Evolutionary conservation across 2,113 vertebrate species (phyloP), one percentile per base, ranked within the genome.

Genomic region (Caranx melampygus): DNA sequence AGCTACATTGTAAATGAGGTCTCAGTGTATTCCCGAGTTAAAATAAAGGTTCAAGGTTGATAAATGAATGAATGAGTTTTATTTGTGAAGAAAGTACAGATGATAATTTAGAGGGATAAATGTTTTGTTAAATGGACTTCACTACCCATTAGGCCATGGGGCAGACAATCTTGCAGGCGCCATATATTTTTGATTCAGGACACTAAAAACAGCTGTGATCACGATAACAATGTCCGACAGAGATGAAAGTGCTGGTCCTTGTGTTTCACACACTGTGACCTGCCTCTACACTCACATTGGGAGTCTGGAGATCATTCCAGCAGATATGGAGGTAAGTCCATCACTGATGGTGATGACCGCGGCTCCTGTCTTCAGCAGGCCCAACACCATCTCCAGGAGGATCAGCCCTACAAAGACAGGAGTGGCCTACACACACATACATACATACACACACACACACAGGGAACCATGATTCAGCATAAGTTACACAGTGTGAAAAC

Each of bases 331-430:
- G 74, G 95, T 95, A 84, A 98, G 81, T 75, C 93, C 93, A 73
- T 98, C 96, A 37, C 95, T 95, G 80, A 98, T 57, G 52, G 89
- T 93, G 73, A 90, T 86, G 1, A 92, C 40, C 2, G 90, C 71
- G 7, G 92, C 89, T 49, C 89, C 94, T 11, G 89, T 95, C 90
- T 78, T 95, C 88, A 95, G 59, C 91, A 95, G 91, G 61, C 94
- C 95, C 84, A 97, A 82, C 69, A 92, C 65, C 81, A 96, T 52
- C 92, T 99, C 97, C 86, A 98, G 91, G 6, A 94, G 47, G 73
- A 99, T 93, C 92, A 98, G 93, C 34, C 93, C 94, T 49, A 96
- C 1, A 82, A 99, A 98, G 93, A 95, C 95, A 0, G 96, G 96
- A 64, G 95, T 96, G 62, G 96, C 97, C 97, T 98, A 77, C 6